Evolutionary conservation across 2,797 vertebrate species (phyloP), one percentile per base, ranked within the genome.

Genomic region (Petrocephalus schoutedeni): DNA sequence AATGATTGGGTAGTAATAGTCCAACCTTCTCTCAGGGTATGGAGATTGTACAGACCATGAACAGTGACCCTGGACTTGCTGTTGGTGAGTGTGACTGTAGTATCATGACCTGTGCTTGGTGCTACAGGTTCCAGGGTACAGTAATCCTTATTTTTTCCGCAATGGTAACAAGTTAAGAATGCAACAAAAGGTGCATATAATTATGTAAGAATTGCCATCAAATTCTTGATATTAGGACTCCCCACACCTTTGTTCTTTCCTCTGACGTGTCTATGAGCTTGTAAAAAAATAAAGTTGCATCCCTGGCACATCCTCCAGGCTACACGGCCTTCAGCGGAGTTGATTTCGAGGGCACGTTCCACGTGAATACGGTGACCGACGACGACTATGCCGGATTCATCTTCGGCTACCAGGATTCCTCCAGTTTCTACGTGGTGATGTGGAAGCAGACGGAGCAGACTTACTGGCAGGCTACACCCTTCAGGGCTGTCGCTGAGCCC

Each of bases 371-470:
- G 0, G 95, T 96, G 92, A 99, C 97, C 0, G 98, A 99, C 0
- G 98, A 99, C 0, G 98, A 99, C 95, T 99, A 99, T 0, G 97
- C 97, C 0, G 98, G 98, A 90, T 99, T 99, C 93, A 99, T 99
- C 93, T 99, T 99, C 23, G 97, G 98, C 85, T 99, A 99, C 90
- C 98, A 99, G 94, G 98, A 99, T 92, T 99, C 98, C 6, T 98
- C 97, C 61, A 99, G 98, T 89, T 99, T 99, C 94, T 99, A 99
- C 0, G 98, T 98, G 89, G 98, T 99, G 85, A 99, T 99, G 98
- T 99, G 98, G 98, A 99, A 99, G 91, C 98, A 99, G 94, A 99
- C 98, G 0, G 98, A 99, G 51, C 98, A 99, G 93, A 99, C 98
- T 0, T 99, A 99, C 92, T 99, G 98, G 98, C 98, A 99, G 92